These are phyloP conservation scores for Fregata magnificens DNA, from an alignment of 2,113 vertebrate genomes.

Conservation along the genomic window DNA sequence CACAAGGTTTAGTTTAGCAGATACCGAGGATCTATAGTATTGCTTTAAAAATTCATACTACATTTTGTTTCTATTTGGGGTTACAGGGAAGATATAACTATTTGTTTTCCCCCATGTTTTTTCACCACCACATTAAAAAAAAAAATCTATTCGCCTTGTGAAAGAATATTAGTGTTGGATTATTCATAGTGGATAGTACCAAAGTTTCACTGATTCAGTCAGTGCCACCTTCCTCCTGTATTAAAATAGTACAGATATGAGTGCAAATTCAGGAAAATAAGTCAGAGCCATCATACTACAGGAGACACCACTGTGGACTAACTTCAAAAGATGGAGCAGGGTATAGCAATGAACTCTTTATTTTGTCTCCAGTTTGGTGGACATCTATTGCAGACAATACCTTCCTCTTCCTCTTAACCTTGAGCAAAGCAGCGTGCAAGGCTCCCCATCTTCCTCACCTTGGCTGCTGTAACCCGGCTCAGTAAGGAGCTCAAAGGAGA, in stretches of 20 bases:
- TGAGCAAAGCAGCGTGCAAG: neutral
- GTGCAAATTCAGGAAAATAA: neutral
- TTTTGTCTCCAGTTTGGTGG: neutral
- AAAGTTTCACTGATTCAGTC: neutral
- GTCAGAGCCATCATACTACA: neutral
- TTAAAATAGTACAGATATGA: neutral
- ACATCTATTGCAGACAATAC: neutral
- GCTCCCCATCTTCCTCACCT: neutral
- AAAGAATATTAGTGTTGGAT: neutral
- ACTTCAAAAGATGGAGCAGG: neutral
- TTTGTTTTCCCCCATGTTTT: neutral
- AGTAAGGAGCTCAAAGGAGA: neutral
- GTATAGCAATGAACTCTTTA: neutral
- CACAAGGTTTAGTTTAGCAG: neutral
- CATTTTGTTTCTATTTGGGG: neutral
- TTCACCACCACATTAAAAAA: neutral
- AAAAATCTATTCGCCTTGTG: neutral
- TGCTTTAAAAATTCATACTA: neutral
- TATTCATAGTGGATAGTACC: neutral
- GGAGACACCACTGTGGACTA: neutral
- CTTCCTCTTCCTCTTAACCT: neutral
- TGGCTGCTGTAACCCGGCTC: neutral
- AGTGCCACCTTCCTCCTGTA: neutral
- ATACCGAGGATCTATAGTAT: accelerated
- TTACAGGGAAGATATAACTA: neutral